Conservation (phyloP, 2,888 invertebrate species). For the Exocentrus adspersus region DNA sequence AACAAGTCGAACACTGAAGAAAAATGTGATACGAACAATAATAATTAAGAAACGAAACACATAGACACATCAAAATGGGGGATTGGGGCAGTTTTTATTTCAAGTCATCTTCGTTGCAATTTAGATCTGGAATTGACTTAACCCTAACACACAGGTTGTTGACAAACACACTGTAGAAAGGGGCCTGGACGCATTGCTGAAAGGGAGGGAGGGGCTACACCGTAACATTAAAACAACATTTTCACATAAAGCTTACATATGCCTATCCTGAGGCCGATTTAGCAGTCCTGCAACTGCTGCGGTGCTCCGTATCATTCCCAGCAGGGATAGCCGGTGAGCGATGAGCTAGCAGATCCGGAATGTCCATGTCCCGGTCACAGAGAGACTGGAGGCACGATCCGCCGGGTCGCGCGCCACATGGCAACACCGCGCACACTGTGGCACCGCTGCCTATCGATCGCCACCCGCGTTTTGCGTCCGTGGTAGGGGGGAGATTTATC, state of each 20-base stretch:
- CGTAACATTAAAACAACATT: conserved; percentile 36
- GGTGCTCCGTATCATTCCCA: conserved; percentile 25
- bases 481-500: conserved; percentile 53
- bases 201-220: conserved; percentile 25
- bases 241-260: conserved; percentile 43
- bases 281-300: conserved; percentile 25
- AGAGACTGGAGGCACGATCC: conserved; percentile 36
- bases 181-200: conserved; percentile 9
- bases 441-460: conserved; percentile 53
- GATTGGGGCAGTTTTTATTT: background rate
- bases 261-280: conserved; percentile 37
- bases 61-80: conserved; percentile 3
- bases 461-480: conserved; percentile 50
- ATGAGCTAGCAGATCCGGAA: conserved; percentile 31
- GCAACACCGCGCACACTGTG: conserved; percentile 32
- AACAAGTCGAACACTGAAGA: conserved; percentile 8
- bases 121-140: background rate
- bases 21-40: conserved; percentile 4
- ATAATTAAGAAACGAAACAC: background rate
- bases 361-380: conserved; percentile 44
- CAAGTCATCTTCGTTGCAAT: background rate
- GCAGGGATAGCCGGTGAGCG: conserved; percentile 3
- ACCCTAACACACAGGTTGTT: conserved; percentile 11
- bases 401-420: conserved; percentile 26
- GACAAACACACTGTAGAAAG: conserved; percentile 17